Conservation (phyloP, 2,888 invertebrate genomes). For the Luffia ferchaultella region DNA sequence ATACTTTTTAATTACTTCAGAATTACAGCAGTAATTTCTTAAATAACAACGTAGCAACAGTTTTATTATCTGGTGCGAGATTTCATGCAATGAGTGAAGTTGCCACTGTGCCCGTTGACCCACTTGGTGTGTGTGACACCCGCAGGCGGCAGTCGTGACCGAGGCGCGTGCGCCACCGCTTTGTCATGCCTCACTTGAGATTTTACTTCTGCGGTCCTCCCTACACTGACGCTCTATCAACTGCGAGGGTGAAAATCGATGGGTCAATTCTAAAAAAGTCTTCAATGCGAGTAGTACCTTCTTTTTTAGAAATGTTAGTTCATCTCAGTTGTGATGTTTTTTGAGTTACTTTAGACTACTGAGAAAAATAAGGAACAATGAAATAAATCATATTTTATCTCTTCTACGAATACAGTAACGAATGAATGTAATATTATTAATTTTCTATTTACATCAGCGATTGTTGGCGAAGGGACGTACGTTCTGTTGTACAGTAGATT, state of each 20-base stretch:
- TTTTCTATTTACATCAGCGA: no score
- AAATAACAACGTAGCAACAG: neutral
- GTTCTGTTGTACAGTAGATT: no score
- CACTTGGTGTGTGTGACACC: neutral
- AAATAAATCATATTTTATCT: no score
- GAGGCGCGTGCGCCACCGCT: constrained; percentile 42
- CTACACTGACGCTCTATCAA: neutral
- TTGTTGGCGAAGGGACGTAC: no score
- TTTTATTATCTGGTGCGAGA: neutral
- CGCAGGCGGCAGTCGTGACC: constrained; percentile 36
- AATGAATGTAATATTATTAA: no score
- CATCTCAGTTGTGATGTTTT: no score
- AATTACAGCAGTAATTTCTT: neutral
- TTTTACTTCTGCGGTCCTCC: neutral
- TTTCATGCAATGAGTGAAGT: neutral
- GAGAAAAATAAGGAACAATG: no score
- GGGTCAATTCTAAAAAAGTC: no score
- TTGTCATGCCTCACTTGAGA: constrained; percentile 56
- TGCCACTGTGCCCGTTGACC: neutral
- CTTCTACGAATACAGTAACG: no score
- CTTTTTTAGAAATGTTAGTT: no score
- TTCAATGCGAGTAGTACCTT: no score
- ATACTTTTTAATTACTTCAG: neutral
- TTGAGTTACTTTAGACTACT: no score
- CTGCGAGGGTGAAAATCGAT: neutral